Evolutionary conservation across 1,140 invertebrate species (phyloP), one percentile per base, ranked within the genome.

Genomic region (Drosophila ananassae): DNA sequence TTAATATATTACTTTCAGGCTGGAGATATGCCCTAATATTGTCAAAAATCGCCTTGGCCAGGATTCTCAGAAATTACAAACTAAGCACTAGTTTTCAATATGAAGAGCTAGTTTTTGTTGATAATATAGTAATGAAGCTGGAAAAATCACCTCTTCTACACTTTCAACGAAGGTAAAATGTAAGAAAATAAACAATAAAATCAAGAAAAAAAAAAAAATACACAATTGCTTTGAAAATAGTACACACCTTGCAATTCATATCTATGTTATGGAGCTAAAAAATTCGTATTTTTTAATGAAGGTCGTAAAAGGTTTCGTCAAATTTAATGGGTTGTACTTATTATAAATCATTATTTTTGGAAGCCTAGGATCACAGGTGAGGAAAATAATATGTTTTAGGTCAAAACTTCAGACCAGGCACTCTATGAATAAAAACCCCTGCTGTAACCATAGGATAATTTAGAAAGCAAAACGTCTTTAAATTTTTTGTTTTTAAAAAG

Each of bases 1-100:
- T 50, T 25, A 37, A 30, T 0, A 28, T 28, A 0, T 17, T 25
- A 28, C 5, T 63, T 21, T 8, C 22, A 90, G 87, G 89, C 6
- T 77, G 72, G 68, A 69, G 58, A 51, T 91, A 90, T 73, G 79
- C 50, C 4, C 24, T 83, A 24, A 22, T 84, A 10, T 73, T 71
- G 12, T 13, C 54, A 0, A 90, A 91, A 60, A 34, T 90, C 0
- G 46, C 77, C 2, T 39, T 89, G 9, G 56, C 62, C n/a, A 80
- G 72, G 24, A n/a, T 83, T n/a, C 50, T 85, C 39, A 56, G 77
- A 41, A 83, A 80, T 8, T 85, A 58, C 21, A 53, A 37, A 9
- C 44, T 83, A 12, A 61, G 21, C 9, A 83, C 76, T 10, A 69
- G 47, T 7, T 74, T 60, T 52, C 44, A 34, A 2, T 76, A 34